Base-by-base conservation (phyloP, 2,797 vertebrate genomes). In the Lophius americanus region DNA sequence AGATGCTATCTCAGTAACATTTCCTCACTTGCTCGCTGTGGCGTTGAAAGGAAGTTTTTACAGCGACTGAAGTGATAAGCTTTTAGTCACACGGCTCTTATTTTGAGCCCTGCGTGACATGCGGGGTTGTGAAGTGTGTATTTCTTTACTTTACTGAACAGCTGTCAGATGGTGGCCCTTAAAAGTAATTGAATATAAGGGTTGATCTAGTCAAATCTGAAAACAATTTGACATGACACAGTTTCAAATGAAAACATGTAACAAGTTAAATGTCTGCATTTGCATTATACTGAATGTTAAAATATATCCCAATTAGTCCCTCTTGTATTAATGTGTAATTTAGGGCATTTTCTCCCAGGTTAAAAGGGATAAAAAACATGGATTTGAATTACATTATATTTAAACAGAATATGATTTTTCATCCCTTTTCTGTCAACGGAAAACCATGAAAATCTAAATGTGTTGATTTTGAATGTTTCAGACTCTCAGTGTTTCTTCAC, bases 141-240 rank as follows among this genome's bases (percentile, higher is more conserved):
- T 41, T 3, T 47, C 33, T 13, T 9, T 32, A 41, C 44, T 54
- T 60, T 11, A 8, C 46, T 9, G 23, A 70, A 63, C 73, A 78
- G 66, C 74, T 78, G 76, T 73, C 74, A 75, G 37, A 68, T 75
- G 63, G 23, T 3, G 44, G 43, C 36, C 23, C 60, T 66, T 59
- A 11, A 32, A 65, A 76, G 23, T 46, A 70, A 66, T 51, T 74
- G 56, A 75, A 73, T 59, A 39, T 56, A 33, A 60, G 44, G 33
- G 32, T 69, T 39, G 51, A 78, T 64, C 49, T 60, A 64, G 70
- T 70, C 41, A 48, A 60, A 69, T 74, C 11, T 67, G 39, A 59
- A 70, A 42, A 36, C 51, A 67, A 47, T 32, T 7, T 33, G 43
- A 51, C 42, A 32, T 41, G 11, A 64, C 60, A 42, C 43, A 7